Conservation (phyloP, 2,888 invertebrate genomes). For the Cerceris rybyensis region DNA sequence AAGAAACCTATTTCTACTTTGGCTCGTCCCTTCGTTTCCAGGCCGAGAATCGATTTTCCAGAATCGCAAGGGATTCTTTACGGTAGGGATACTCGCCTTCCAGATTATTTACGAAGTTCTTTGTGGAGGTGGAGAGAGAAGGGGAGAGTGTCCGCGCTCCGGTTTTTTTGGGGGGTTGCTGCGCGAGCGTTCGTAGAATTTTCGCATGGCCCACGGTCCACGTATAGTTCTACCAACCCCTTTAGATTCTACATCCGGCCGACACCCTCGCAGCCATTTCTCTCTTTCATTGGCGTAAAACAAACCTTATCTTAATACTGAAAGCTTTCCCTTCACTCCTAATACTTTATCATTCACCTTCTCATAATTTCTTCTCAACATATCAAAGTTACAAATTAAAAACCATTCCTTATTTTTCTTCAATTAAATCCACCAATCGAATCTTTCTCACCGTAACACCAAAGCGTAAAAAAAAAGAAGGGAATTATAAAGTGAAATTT, state of each 20-base stretch:
- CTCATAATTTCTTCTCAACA: too few species aligned
- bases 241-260: slow-evolving; percentile 71
- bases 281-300: slow-evolving; percentile 70
- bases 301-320: not conserved
- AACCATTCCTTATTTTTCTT: too few species aligned
- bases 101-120: slow-evolving; percentile 68
- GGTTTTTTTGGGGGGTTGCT: slow-evolving; percentile 55
- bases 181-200: slow-evolving; percentile 58
- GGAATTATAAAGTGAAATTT: not conserved
- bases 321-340: not conserved
- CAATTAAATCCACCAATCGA: not conserved
- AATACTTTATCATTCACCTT: too few species aligned
- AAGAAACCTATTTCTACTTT: slow-evolving; percentile 41
- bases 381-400: too few species aligned
- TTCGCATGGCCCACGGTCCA: slow-evolving; percentile 61
- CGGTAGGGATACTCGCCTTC: slow-evolving; percentile 53
- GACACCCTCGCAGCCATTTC: slow-evolving; percentile 71
- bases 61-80: slow-evolving; percentile 48
- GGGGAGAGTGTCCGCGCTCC: slow-evolving; percentile 52
- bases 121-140: not conserved
- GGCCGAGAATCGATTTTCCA: slow-evolving; percentile 62
- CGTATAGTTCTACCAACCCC: slow-evolving; percentile 65
- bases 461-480: not conserved
- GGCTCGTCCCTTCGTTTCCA: slow-evolving; percentile 33
- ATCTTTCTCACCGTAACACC: not conserved